Evolutionary conservation across 2,888 invertebrate species (phyloP).

Genomic region (Mesoligia furuncula): DNA sequence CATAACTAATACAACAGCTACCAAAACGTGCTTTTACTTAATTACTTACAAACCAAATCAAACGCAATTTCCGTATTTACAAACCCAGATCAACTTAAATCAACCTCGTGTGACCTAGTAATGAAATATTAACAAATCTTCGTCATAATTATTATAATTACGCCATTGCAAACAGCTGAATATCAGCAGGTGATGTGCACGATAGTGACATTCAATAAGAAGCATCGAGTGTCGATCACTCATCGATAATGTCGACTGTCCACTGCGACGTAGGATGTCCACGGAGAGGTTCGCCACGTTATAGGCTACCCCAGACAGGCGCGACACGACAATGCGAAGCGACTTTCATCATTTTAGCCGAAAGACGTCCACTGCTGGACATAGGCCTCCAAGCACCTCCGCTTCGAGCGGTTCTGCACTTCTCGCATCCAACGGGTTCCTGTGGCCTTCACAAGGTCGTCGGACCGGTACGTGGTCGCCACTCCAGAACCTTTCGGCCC

Average conservation of each 20-base stretch:
- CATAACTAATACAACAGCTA: neutral
- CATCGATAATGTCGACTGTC: neutral
- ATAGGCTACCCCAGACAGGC: neutral
- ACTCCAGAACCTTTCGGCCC: too few species aligned
- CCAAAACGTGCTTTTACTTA: neutral
- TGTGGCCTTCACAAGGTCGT: too few species aligned
- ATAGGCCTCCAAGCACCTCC: too few species aligned
- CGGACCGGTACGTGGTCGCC: too few species aligned
- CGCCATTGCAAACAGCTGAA: slow-evolving; percentile 20
- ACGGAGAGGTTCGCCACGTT: neutral
- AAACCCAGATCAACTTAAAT: slow-evolving; percentile 5
- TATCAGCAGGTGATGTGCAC: slow-evolving; percentile 41
- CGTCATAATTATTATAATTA: neutral
- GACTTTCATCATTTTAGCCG: too few species aligned
- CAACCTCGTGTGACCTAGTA: slow-evolving; percentile 44
- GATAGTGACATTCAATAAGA: slow-evolving; percentile 47
- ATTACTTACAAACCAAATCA: neutral
- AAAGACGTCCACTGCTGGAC: too few species aligned
- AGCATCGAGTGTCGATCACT: slow-evolving; percentile 44
- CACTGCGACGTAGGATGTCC: neutral
- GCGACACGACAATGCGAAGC: too few species aligned
- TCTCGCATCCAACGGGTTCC: too few species aligned
- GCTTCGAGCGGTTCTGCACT: too few species aligned
- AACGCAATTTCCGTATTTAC: slow-evolving; percentile 5
- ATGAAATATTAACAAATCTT: slow-evolving; percentile 15